These are phyloP conservation scores for Enteromius trimaculatus DNA, from an alignment of 2,797 vertebrate species.

Conservation along the genomic window DNA sequence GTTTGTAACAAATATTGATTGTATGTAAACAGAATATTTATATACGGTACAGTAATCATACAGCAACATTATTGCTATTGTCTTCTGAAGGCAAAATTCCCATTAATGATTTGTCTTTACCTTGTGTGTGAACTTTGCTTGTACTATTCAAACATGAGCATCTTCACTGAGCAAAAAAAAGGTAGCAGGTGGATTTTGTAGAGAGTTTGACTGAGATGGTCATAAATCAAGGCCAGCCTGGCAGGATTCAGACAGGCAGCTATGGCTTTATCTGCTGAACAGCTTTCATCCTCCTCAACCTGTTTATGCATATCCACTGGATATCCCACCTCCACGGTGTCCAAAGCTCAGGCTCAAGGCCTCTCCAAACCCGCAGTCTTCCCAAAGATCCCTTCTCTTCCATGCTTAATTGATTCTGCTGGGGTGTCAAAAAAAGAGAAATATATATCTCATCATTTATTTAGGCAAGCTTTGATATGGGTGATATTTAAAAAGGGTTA, in stretches of 20 bases:
- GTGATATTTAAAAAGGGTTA: conserved; percentile 84
- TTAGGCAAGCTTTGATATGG: conserved; percentile 81
- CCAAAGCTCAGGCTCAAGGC: conserved; percentile 69
- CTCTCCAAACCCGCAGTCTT: conserved; percentile 64
- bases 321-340: conserved; percentile 43
- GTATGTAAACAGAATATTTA: background rate
- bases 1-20: too few relatives aligned
- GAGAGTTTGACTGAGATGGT: conserved; percentile 73
- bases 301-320: conserved; percentile 74
- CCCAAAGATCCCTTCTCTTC: conserved; percentile 64
- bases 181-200: conserved; percentile 68
- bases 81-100: background rate
- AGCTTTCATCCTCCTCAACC: conserved; percentile 47
- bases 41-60: background rate
- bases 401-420: conserved; percentile 80
- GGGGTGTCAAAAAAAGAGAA: conserved; percentile 69
- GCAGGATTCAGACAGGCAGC: conserved; percentile 75
- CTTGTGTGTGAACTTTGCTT: background rate
- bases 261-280: conserved; percentile 63
- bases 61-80: background rate
- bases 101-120: background rate
- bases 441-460: conserved; percentile 81
- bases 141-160: conserved; percentile 38
- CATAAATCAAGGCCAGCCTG: conserved; percentile 76
- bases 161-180: conserved; percentile 66